Evolutionary conservation across 1,140 invertebrate genomes (phyloP), one percentile per base, ranked within the genome.

Genomic region (Cydia fagiglandana): DNA sequence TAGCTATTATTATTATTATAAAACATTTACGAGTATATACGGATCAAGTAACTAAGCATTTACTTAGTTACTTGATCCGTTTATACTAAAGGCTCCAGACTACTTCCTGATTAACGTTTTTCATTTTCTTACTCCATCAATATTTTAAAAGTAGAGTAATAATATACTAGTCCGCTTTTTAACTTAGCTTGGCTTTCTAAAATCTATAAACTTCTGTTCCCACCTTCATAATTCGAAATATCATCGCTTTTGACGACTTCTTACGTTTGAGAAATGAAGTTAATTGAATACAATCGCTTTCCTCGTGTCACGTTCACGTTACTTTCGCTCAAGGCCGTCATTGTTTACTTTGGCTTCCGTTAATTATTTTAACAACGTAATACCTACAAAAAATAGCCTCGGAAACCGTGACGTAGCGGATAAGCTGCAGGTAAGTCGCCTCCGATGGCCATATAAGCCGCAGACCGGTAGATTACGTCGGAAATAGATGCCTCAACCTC

Each of bases 251-350:
- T 56, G n/a, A 56, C 4, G 53, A 34, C 64, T 30, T 30, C 5
- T 66, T 68, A 38, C 30, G 30, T 15, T 64, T 38, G 64, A 38
- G 30, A 68, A 68, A 68, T 68, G 15, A 66, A 34, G 28, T 34
- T 68, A 68, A 68, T 68, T 68, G 30, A 30, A 68, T 34, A 68
- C 64, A 68, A 68, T 68, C 64, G n/a, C 64, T 68, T 68, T 68
- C 64, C 30, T 68, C 30, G 64, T 13, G 24, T 66, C 24, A 28
- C 13, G 30, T 68, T 68, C 10, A 7, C 13, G 64, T n/a, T 68
- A 68, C 64, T 68, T 68, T 68, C 30, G 30, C 64, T 38, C 15
- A 68, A 34, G 64, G 13, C 64, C 38, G 64, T 68, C 64, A 68
- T 68, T 68, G 64, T 68, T 12, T 68, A 9, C 53, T 17, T 17